Evolutionary conservation across 1,140 invertebrate genomes (phyloP).

Genomic region (Magallana angulata): DNA sequence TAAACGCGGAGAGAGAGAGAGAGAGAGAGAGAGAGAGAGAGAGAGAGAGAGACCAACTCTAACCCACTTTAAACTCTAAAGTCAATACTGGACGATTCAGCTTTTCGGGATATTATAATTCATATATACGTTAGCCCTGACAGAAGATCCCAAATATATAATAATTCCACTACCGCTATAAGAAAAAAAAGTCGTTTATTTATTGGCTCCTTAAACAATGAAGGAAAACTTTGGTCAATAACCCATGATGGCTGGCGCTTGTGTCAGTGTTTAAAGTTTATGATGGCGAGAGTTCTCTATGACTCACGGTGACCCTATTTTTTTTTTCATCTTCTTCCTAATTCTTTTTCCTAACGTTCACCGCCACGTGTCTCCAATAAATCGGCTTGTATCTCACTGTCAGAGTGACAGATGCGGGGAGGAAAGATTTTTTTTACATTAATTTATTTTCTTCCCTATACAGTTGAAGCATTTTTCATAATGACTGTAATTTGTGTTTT

Average conservation of each 20-base stretch:
- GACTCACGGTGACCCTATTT: constrained; percentile 1
- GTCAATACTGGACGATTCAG: not conserved
- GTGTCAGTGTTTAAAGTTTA: not conserved
- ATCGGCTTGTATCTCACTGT: no score
- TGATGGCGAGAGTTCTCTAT: not conserved
- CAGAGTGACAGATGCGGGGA: no score
- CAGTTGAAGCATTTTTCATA: no score
- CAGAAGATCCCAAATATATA: not conserved
- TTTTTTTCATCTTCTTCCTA: not conserved
- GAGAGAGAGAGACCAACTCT: constrained; percentile 22
- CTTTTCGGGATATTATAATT: not conserved
- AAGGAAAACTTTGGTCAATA: not conserved
- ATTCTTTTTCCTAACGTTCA: not conserved
- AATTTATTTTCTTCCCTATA: no score
- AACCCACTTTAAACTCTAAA: not conserved
- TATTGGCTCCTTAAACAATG: not conserved
- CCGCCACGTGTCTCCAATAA: not conserved
- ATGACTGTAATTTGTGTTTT: no score
- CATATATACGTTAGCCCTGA: not conserved
- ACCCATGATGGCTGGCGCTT: not conserved
- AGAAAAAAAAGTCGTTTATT: not conserved
- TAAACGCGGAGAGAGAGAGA: no score
- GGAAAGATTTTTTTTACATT: no score
- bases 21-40: constrained; percentile 26
- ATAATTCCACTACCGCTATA: not conserved